Percentiles rank a stretch among this genome's conserved stretches.
Evolutionary conservation across 2,797 vertebrate genomes (phyloP).

Genomic region (Chromis chromis): DNA sequence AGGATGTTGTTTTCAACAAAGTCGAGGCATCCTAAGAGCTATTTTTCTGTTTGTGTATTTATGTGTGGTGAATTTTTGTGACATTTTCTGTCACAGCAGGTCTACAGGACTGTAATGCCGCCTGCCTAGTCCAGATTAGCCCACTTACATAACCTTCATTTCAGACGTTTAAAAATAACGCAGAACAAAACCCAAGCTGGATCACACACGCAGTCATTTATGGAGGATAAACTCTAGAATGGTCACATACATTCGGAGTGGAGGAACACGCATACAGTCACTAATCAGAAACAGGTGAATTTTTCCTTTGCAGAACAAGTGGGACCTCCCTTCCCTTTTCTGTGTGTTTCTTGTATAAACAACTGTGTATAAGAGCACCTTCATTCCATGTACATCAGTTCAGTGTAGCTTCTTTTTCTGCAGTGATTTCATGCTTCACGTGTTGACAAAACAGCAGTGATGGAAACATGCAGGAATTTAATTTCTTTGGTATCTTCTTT

Average conservation of each 20-base stretch:
- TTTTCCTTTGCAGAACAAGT: conserved; percentile 7
- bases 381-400: neutral
- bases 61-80: conserved; percentile 23
- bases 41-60: neutral
- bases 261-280: neutral
- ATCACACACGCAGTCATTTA: conserved; percentile 32
- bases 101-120: conserved; percentile 41
- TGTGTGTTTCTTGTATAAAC: conserved; percentile 24
- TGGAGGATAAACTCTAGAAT: conserved; percentile 18
- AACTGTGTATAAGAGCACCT: neutral
- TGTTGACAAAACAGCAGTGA: neutral
- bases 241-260: neutral
- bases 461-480: too few relatives aligned
- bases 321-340: neutral
- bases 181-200: conserved; percentile 53
- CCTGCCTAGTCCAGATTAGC: conserved; percentile 69
- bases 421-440: neutral
- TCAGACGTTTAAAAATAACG: conserved; percentile 71
- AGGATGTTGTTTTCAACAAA: conserved; percentile 4
- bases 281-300: neutral
- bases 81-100: conserved; percentile 59
- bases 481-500: too few relatives aligned
- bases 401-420: neutral
- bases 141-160: conserved; percentile 73
- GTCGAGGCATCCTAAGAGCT: neutral